Base-by-base conservation (phyloP, 1,140 invertebrate genomes). In the Melitaea cinxia region DNA sequence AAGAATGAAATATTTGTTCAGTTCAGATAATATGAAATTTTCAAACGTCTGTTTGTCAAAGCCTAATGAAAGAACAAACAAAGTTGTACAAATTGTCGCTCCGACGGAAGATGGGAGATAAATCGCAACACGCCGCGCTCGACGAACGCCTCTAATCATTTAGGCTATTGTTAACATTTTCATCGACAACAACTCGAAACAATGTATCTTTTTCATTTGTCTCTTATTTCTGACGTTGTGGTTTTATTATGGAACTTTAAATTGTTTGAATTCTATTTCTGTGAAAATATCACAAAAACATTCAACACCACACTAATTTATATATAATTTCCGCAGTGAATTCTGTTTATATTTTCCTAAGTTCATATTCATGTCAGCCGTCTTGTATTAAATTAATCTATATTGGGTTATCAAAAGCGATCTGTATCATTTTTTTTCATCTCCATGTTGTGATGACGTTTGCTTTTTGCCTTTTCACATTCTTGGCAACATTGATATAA, bases 91-190 rank as follows among this genome's bases (percentile, higher is more conserved):
- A 65, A 65, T 65, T 57, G 47, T 57, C 63, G 28, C 54, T 23
- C 21, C 19, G n/a, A 47, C 42, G 42, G 42, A 45, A 45, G 47
- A 57, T 56, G 55, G 33, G 56, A 65, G 63, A 72, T 58, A 71
- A 72, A 68, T 67, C 55, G 63, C 47, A 56, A 60, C 14, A 52
- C 52, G 70, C 39, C 65, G 28, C 63, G 58, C 45, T 59, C 56
- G 58, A 72, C 65, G 59, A 65, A 72, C 65, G 57, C 52, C 66
- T 57, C 37, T 62, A 68, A 72, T 72, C 60, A 72, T 68, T 72
- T 65, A 57, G 53, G 45, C 50, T 45, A 61, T 68, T 72, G 70
- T 68, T 72, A 50, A 33, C 57, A 37, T 61, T 58, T 45, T 59
- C 65, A 55, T 59, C 62, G 55, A 47, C 42, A 24, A 10, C 17